Conservation (phyloP, 2,113 vertebrate genomes). For the Camelus dromedarius region DNA sequence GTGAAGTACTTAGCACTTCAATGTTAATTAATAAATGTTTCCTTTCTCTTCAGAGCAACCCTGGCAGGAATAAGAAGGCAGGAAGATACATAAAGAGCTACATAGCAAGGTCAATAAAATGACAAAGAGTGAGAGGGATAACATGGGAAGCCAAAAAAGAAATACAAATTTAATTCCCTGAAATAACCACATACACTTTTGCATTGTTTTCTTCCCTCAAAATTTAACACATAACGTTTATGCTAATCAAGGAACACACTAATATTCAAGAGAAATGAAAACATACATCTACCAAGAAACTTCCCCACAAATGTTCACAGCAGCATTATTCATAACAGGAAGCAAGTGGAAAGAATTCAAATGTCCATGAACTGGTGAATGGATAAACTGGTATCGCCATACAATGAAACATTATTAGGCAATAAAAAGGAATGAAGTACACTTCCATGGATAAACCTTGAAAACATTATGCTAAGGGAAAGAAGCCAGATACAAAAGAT, state of each 20-base stretch:
- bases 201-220: constrained; percentile 6
- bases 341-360: neutral
- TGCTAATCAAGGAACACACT: neutral
- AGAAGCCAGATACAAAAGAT: neutral
- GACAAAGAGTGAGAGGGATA: neutral
- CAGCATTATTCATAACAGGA: neutral
- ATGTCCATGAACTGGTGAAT: neutral
- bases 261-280: constrained; percentile 50
- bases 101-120: constrained; percentile 43
- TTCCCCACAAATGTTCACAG: neutral
- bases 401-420: neutral
- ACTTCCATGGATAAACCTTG: neutral
- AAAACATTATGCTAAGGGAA: constrained; percentile 33
- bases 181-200: neutral
- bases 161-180: neutral
- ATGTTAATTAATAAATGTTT: neutral
- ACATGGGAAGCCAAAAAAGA: neutral
- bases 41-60: neutral
- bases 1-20: neutral
- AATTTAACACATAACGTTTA: constrained; percentile 38
- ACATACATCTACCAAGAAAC: neutral
- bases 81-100: neutral
- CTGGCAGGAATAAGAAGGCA: neutral
- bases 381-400: neutral
- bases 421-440: constrained; percentile 47